phyloP scores from a whole-genome alignment of 2,113 vertebrate species.

The Phrynosoma platyrhinos region DNA sequence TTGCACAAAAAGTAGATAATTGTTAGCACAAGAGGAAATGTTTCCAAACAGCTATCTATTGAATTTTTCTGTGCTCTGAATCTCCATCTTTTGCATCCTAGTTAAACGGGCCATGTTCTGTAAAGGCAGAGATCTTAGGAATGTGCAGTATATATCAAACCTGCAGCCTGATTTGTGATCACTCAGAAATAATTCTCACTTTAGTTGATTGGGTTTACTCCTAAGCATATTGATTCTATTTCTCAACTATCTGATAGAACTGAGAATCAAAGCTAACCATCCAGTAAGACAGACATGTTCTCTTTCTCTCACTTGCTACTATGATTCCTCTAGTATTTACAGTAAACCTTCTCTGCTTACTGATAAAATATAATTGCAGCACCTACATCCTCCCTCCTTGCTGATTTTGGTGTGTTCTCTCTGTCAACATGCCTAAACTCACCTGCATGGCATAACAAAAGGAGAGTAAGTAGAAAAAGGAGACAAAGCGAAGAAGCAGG shows the following conservation, averaged over 20 bases:
- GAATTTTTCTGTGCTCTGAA: neutral
- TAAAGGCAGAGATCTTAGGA: neutral
- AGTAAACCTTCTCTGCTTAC: neutral
- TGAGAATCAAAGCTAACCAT: constrained; percentile 10
- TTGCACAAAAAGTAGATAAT: neutral
- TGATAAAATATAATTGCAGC: neutral
- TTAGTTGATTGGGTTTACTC: neutral
- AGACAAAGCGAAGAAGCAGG: neutral
- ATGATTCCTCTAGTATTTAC: neutral
- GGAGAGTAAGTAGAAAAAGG: neutral
- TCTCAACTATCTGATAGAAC: neutral
- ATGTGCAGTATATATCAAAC: neutral
- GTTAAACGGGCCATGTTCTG: neutral
- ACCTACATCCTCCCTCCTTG: neutral
- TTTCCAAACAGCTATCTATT: neutral
- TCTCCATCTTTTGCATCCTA: neutral
- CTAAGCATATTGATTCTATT: neutral
- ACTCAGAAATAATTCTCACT: neutral
- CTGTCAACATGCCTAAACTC: neutral
- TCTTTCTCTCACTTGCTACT: neutral
- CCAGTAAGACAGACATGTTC: neutral
- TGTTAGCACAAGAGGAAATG: neutral
- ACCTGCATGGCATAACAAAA: neutral
- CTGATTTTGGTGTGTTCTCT: neutral
- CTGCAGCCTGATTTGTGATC: neutral